A percentile compares a stretch with the other conserved stretches of the same genome.
These are phyloP conservation scores for Gnathonemus echidnorhynchus DNA, from an alignment of 2,113 vertebrate genomes.

Conservation along the genomic window DNA sequence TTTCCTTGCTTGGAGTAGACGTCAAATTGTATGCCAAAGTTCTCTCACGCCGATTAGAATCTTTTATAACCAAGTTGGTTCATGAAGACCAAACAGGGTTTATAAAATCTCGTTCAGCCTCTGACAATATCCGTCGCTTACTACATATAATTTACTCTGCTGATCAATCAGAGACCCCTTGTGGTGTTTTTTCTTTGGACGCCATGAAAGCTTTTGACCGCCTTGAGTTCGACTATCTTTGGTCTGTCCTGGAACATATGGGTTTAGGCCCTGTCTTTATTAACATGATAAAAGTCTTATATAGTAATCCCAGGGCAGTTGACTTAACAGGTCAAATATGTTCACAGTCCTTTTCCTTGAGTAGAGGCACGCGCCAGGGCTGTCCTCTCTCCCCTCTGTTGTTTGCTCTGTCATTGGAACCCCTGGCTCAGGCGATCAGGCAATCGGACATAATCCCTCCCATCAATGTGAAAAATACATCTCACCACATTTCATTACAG, in stretches of 20 bases:
- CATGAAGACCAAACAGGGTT: not conserved
- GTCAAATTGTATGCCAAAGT: not conserved
- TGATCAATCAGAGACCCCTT: too few species aligned
- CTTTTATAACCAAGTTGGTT: too few species aligned
- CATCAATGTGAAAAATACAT: too few species aligned
- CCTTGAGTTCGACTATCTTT: too few species aligned
- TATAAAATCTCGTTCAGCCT: not conserved
- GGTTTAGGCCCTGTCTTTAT: too few species aligned
- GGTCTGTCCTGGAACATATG: too few species aligned
- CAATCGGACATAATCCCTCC: too few species aligned
- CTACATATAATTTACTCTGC: not conserved
- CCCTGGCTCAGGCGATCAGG: too few species aligned
- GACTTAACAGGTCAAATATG: not conserved
- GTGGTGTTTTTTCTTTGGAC: too few species aligned
- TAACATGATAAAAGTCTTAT: not conserved
- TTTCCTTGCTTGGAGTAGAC: not conserved
- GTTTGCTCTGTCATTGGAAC: not conserved
- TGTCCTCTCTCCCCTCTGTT: not conserved
- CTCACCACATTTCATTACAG: too few species aligned
- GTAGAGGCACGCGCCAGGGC: not conserved
- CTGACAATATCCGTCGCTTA: not conserved
- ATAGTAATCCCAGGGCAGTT: not conserved
- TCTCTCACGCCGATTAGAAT: not conserved
- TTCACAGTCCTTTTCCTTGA: not conserved
- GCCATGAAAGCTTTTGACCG: too few species aligned